Evolutionary conservation across 2,113 vertebrate genomes (phyloP).

Genomic region (Choloepus hoffmanni): DNA sequence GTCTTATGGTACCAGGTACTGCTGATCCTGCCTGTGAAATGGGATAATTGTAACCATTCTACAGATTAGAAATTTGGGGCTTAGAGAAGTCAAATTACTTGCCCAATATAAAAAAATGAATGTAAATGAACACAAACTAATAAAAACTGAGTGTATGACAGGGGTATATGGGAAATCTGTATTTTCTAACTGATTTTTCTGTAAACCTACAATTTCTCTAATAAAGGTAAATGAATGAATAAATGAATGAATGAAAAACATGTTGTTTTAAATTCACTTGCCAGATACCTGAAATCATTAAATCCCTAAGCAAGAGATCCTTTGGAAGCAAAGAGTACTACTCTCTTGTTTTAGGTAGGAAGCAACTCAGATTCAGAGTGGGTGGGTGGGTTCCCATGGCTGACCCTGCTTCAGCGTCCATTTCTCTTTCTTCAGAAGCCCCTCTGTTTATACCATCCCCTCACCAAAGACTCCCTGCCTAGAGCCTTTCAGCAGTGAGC

Average conservation of each 20-base stretch:
- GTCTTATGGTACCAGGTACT: neutral
- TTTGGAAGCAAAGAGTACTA: neutral
- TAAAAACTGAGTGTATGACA: no score
- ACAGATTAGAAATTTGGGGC: neutral
- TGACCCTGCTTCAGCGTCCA: neutral
- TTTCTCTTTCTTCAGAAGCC: neutral
- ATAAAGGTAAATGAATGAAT: no score
- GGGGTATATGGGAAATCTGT: no score
- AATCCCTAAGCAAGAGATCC: neutral
- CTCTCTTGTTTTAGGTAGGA: neutral
- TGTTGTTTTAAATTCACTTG: neutral
- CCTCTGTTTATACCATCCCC: neutral
- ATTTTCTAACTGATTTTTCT: no score
- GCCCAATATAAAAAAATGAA: neutral
- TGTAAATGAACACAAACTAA: no score
- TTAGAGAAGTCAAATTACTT: neutral
- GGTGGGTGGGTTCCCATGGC: neutral
- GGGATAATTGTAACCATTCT: neutral
- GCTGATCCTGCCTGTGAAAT: neutral
- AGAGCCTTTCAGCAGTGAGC: rapidly evolving
- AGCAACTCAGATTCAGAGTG: neutral
- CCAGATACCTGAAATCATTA: neutral
- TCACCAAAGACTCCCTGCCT: neutral
- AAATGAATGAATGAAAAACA: neutral
- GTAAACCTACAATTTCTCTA: no score